Conservation (phyloP, 2,888 invertebrate species). For the Cephonodes hylas region DNA sequence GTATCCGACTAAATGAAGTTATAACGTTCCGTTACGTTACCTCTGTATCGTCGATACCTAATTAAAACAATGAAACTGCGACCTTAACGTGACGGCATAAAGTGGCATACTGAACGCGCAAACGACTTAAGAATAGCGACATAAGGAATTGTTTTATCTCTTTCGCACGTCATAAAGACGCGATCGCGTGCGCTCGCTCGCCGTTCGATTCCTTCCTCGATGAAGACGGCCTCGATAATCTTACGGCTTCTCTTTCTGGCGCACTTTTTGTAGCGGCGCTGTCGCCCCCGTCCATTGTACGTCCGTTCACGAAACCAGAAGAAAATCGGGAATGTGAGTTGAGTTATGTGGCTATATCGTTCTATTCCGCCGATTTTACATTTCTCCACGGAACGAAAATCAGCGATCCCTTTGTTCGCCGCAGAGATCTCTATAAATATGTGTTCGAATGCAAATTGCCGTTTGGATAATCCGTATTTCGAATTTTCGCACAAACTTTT, state of each 20-base stretch:
- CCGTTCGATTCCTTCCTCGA: slow-evolving; percentile 61
- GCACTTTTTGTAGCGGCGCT: slow-evolving; percentile 63
- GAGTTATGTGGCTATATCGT: slow-evolving; percentile 44
- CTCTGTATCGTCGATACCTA: slow-evolving; percentile 68
- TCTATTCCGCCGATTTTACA: slow-evolving; percentile 12
- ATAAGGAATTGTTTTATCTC: slow-evolving; percentile 80
- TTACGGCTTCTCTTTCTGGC: slow-evolving; percentile 72
- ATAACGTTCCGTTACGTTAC: slow-evolving; percentile 74
- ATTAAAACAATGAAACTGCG: slow-evolving; percentile 75
- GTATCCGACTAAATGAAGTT: slow-evolving; percentile 67
- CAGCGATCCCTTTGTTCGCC: background rate
- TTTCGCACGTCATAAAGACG: slow-evolving; percentile 76
- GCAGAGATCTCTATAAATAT: background rate
- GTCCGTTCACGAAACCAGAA: slow-evolving; percentile 67
- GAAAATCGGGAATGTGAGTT: slow-evolving; percentile 35
- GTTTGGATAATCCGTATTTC: background rate
- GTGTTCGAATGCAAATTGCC: background rate
- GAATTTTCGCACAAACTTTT: background rate
- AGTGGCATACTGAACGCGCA: slow-evolving; percentile 70
- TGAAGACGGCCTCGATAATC: slow-evolving; percentile 73
- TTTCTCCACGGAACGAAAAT: slow-evolving; percentile 22
- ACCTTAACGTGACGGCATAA: slow-evolving; percentile 71
- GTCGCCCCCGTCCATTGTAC: slow-evolving; percentile 63
- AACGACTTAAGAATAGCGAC: slow-evolving; percentile 78
- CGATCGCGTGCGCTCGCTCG: slow-evolving; percentile 64